Percentiles rank a stretch among this genome's conserved stretches.
Evolutionary conservation across 64 coral and sea anemone species (phyloP).

Genomic region (Montipora sp.): DNA sequence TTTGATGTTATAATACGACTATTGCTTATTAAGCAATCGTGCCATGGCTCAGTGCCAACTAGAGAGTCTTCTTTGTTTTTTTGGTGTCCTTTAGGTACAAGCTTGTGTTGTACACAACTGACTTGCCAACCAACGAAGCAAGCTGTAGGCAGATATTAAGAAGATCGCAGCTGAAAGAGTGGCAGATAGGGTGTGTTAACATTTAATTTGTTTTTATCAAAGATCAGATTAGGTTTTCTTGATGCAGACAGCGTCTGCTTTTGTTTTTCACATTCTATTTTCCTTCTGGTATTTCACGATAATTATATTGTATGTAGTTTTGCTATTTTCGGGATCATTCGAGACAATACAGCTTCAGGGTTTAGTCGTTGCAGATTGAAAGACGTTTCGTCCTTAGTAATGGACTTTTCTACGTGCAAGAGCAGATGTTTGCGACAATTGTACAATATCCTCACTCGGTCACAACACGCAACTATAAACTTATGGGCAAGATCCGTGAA

Average conservation of each 20-base stretch:
- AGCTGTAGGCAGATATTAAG: slow-evolving; percentile 52
- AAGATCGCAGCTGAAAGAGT: slow-evolving; percentile 51
- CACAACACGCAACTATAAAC: too few species aligned
- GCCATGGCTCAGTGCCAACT: too few species aligned
- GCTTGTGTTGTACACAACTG: slow-evolving; percentile 49
- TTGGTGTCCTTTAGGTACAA: slow-evolving; percentile 19
- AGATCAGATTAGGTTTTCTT: not conserved
- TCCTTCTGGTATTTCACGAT: not conserved
- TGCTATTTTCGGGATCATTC: not conserved
- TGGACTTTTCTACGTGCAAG: too few species aligned
- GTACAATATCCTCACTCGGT: too few species aligned
- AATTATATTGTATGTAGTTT: not conserved
- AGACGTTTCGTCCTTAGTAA: too few species aligned
- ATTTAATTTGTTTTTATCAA: not conserved
- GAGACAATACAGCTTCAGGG: not conserved
- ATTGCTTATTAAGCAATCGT: too few species aligned
- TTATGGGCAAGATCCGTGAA: too few species aligned
- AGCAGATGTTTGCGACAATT: too few species aligned
- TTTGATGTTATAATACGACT: not conserved
- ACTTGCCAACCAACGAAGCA: slow-evolving; percentile 15
- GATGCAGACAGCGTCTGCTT: not conserved
- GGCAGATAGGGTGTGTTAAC: slow-evolving; percentile 66
- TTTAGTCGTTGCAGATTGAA: not conserved
- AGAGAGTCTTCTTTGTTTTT: not conserved
- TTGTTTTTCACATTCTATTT: not conserved